Evolutionary conservation across 2,888 invertebrate genomes (phyloP).

Genomic region (Chymomyza fuscimana): DNA sequence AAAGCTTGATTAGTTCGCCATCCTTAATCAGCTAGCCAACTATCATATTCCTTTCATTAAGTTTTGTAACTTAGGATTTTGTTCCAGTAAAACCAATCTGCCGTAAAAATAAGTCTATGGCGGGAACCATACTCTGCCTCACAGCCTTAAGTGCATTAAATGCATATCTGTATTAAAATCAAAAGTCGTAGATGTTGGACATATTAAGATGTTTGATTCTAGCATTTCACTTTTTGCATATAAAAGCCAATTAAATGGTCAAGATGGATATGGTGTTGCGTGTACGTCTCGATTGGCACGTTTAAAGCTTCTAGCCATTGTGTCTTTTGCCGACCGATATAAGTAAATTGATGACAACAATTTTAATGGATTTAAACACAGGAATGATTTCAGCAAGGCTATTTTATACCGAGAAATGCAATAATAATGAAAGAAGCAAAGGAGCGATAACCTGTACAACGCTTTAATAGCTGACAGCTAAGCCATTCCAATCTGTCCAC

Average conservation of each 20-base stretch:
- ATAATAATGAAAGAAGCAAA: constrained; percentile 22
- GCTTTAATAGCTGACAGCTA: neutral
- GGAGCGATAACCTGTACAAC: constrained; percentile 14
- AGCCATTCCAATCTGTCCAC: neutral
- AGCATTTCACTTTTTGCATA: constrained; percentile 2
- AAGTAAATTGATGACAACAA: constrained; percentile 28
- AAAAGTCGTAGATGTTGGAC: constrained; percentile 12
- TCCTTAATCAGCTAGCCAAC: too few species aligned
- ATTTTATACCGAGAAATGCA: constrained; percentile 28
- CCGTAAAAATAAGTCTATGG: too few species aligned
- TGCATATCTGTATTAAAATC: constrained; percentile 16
- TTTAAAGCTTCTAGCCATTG: constrained; percentile 8
- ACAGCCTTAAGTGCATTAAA: too few species aligned
- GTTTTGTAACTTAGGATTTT: too few species aligned
- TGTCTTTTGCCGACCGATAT: constrained; percentile 5
- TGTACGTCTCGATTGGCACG: constrained; percentile 17
- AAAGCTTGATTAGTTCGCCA: too few species aligned
- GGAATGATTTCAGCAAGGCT: constrained; percentile 21
- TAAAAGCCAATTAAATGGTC: constrained; percentile 20
- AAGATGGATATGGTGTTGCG: constrained; percentile 19
- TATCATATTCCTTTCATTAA: too few species aligned
- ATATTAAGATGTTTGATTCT: constrained; percentile 6
- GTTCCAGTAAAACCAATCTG: too few species aligned
- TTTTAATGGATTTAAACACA: constrained; percentile 31
- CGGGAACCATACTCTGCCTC: too few species aligned